These are phyloP conservation scores for Amphimallon solstitiale DNA, from an alignment of 2,888 invertebrate genomes.

Conservation along the genomic window DNA sequence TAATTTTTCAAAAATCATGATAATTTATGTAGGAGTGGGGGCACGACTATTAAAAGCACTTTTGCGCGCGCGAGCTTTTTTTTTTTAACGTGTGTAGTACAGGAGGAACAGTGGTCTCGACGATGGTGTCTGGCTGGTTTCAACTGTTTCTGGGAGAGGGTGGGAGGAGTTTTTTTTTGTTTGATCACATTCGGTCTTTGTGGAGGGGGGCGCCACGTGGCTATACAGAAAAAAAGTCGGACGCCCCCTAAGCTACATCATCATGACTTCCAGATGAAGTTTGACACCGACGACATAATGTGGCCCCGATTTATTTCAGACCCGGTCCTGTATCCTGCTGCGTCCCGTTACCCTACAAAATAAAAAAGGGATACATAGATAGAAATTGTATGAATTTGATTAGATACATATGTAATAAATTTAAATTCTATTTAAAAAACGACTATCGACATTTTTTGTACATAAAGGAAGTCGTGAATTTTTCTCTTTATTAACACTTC, in stretches of 20 bases:
- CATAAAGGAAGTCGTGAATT: no score
- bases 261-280: constrained; percentile 28
- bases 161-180: constrained; percentile 17
- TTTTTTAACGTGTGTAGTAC: background rate
- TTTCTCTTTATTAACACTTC: no score
- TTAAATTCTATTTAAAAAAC: no score
- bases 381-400: no score
- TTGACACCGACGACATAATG: constrained; percentile 29
- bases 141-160: background rate
- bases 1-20: no score
- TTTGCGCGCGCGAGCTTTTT: background rate
- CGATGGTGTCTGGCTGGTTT: constrained; percentile 20
- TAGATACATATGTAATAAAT: no score
- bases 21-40: no score
- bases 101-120: constrained; percentile 6
- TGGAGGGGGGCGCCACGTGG: background rate
- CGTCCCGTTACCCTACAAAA: constrained; percentile 43
- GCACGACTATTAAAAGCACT: background rate
- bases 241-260: constrained; percentile 26
- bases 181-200: constrained; percentile 5
- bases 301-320: constrained; percentile 37
- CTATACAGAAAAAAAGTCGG: constrained; percentile 7
- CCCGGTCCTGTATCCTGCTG: constrained; percentile 46
- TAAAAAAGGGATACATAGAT: background rate
- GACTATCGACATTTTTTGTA: no score